Percentiles rank a stretch among this genome's conserved stretches.
These are phyloP conservation scores for Chelon auratus DNA, from an alignment of 2,797 vertebrate genomes.

Conservation along the genomic window DNA sequence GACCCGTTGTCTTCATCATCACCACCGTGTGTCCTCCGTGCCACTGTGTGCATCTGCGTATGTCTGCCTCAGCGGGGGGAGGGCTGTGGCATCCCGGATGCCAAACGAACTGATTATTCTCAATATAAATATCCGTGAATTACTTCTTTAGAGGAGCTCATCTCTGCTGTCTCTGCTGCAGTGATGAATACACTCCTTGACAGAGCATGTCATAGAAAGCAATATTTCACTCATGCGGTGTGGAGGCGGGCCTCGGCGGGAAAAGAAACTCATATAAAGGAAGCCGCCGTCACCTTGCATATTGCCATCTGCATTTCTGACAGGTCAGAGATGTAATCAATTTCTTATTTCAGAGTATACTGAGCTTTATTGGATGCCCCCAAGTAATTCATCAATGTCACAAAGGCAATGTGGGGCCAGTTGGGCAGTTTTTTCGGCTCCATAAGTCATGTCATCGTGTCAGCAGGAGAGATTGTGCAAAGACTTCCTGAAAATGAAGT, in stretches of 20 bases:
- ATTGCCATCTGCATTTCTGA: conserved; percentile 67
- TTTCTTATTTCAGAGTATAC: conserved; percentile 69
- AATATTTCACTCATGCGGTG: conserved; percentile 60
- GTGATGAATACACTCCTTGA: conserved; percentile 63
- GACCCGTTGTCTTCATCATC: conserved; percentile 61
- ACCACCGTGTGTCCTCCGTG: conserved; percentile 27
- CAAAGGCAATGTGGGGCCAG: conserved; percentile 43
- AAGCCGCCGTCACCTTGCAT: conserved; percentile 57
- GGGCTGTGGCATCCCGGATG: conserved; percentile 1
- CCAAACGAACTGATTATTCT: conserved; percentile 37
- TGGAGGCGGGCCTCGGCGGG: conserved; percentile 32
- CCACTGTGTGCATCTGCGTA: conserved; percentile 1
- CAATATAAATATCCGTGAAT: conserved; percentile 38
- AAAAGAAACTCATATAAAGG: conserved; percentile 54
- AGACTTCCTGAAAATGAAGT: conserved; percentile 37
- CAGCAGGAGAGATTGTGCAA: conserved; percentile 35
- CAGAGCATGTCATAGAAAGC: conserved; percentile 65
- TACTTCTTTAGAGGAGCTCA: conserved; percentile 35
- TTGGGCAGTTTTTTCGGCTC: conserved; percentile 28
- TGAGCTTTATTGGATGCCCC: conserved; percentile 64
- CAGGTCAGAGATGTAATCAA: conserved; percentile 77
- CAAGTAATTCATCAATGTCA: conserved; percentile 78
- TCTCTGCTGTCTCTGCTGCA: conserved; percentile 30
- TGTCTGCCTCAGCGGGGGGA: conserved; percentile 4
- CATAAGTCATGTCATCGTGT: conserved; percentile 57